Percentiles rank a stretch among this genome's conserved stretches.
These are phyloP conservation scores for Dolichoris vasculosae DNA, from an alignment of 1,140 invertebrate species.

Conservation along the genomic window DNA sequence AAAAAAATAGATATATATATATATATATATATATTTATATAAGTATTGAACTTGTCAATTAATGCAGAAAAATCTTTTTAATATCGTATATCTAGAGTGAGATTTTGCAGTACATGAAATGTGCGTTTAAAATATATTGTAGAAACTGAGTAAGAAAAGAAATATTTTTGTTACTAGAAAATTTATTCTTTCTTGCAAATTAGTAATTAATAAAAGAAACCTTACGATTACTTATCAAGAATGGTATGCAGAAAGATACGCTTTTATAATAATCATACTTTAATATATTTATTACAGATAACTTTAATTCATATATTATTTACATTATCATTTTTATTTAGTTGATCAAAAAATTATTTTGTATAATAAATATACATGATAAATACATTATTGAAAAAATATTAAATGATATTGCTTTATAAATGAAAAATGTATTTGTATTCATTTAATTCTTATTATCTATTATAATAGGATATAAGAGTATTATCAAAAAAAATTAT, in stretches of 20 bases:
- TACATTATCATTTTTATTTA: neutral
- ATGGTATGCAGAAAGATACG: too few relatives aligned
- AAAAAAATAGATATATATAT: too few relatives aligned
- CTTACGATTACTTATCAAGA: too few relatives aligned
- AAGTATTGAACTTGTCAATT: too few relatives aligned
- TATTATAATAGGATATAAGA: neutral
- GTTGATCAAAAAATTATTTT: constrained; percentile 7
- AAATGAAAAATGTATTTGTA: neutral
- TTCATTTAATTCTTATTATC: neutral
- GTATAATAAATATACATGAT: neutral
- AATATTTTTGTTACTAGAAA: too few relatives aligned
- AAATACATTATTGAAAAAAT: neutral
- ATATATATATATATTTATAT: too few relatives aligned
- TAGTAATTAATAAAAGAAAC: too few relatives aligned
- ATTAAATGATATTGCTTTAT: neutral
- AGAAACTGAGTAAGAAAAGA: too few relatives aligned
- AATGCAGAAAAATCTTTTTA: neutral
- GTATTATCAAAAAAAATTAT: neutral
- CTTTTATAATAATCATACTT: neutral
- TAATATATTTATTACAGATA: neutral
- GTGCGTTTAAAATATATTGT: too few relatives aligned
- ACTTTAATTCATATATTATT: neutral
- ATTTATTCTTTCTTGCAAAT: too few relatives aligned
- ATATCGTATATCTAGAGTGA: neutral
- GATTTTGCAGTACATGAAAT: neutral